Percentiles rank a stretch among this genome's conserved stretches.
These are phyloP conservation scores for Drosophila carrolli DNA, from an alignment of 1,140 invertebrate genomes.

Conservation along the genomic window DNA sequence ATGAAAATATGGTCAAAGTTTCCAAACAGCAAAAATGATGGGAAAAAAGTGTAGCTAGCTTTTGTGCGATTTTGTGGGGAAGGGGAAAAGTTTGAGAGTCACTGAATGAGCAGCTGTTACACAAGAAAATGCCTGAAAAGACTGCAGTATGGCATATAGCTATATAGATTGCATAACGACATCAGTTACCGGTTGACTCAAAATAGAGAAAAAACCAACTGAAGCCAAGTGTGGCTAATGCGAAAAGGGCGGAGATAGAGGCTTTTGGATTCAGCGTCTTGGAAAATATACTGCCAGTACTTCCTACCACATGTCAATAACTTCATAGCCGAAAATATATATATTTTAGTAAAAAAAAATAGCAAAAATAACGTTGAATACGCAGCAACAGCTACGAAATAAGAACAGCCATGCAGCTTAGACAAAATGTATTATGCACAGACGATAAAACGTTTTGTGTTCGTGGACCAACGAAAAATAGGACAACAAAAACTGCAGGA, in stretches of 20 bases:
- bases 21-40: conserved; percentile 32
- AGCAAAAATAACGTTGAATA: conserved; percentile 14
- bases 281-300: conserved; percentile 42
- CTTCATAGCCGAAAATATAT: conserved; percentile 36
- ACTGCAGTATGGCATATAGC: conserved; percentile 22
- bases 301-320: conserved; percentile 65
- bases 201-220: conserved; percentile 21
- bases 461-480: conserved; percentile 24
- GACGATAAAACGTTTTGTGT: conserved; percentile 78
- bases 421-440: conserved; percentile 79
- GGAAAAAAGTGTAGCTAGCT: conserved; percentile 61
- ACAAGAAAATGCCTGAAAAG: conserved; percentile 25
- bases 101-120: conserved; percentile 71
- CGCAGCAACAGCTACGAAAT: conserved; percentile 12
- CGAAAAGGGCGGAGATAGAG: conserved; percentile 15
- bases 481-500: conserved; percentile 51
- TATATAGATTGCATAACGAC: conserved; percentile 61
- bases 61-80: conserved; percentile 54
- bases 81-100: conserved; percentile 54
- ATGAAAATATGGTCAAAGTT: conserved; percentile 57
- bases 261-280: conserved; percentile 46
- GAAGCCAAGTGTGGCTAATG: conserved; percentile 74
- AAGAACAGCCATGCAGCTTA: conserved; percentile 31
- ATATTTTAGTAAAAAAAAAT: conserved; percentile 22
- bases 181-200: conserved; percentile 62